Conservation (phyloP, 2,797 vertebrate species). For the Danio kyathit region DNA sequence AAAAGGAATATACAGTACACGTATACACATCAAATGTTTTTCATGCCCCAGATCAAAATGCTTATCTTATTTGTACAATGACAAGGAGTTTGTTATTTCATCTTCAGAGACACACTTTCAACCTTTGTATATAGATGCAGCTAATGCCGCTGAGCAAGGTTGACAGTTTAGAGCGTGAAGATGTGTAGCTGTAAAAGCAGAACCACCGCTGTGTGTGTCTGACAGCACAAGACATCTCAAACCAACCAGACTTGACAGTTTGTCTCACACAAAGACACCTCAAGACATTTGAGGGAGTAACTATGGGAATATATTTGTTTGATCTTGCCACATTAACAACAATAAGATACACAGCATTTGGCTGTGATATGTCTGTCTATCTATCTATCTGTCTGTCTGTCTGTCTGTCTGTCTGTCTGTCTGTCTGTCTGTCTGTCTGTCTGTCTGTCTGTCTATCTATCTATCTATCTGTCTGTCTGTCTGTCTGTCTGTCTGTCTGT, state of each 20-base stretch:
- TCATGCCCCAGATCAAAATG: not conserved
- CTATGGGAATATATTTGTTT: conserved; percentile 27
- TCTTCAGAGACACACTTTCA: conserved; percentile 33
- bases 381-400: not conserved
- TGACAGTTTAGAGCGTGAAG: conserved; percentile 44
- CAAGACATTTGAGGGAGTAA: conserved; percentile 40
- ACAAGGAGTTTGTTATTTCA: conserved; percentile 31
- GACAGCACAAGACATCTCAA: conserved; percentile 36
- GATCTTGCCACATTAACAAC: not conserved
- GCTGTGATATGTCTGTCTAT: not conserved
- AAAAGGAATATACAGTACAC: not conserved
- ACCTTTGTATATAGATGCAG: conserved; percentile 53
- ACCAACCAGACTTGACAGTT: conserved; percentile 47
- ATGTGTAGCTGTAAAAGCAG: conserved; percentile 37
- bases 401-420: not conserved
- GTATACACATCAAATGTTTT: not conserved
- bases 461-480: not conserved
- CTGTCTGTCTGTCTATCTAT: accelerated
- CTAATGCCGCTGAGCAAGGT: conserved; percentile 38
- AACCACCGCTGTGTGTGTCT: conserved; percentile 22
- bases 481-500: not conserved
- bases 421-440: not conserved
- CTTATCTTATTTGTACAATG: conserved; percentile 61
- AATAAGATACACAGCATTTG: not conserved
- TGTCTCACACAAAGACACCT: conserved; percentile 30